Percentiles rank a stretch among this genome's conserved stretches.
phyloP scores from a whole-genome alignment of 2,113 vertebrate species.

The Trogon surrucura region DNA sequence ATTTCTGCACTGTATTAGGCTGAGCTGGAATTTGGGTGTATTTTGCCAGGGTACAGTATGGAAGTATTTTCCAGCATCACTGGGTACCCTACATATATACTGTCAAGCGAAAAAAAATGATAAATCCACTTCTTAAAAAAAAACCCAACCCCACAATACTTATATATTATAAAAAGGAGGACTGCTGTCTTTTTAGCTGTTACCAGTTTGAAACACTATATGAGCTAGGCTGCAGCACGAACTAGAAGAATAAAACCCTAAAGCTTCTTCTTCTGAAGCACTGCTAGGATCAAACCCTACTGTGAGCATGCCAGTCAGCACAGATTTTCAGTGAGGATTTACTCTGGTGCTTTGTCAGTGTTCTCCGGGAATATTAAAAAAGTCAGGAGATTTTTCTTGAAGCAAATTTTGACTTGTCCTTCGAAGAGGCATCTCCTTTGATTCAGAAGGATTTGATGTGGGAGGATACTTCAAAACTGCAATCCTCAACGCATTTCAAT shows the following conservation, averaged over 20 bases:
- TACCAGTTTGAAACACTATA: neutral
- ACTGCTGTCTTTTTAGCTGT: neutral
- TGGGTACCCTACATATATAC: neutral
- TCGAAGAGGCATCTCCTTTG: neutral
- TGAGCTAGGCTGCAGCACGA: neutral
- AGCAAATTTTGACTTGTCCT: neutral
- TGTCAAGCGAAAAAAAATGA: neutral
- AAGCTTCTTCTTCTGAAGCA: neutral
- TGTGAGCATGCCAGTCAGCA: accelerated
- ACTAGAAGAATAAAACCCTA: neutral
- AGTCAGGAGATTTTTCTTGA: neutral
- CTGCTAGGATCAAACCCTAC: neutral
- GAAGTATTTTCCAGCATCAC: neutral
- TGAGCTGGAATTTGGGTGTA: neutral
- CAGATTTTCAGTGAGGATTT: neutral
- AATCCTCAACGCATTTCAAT: neutral
- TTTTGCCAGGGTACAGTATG: neutral
- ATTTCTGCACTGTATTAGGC: neutral
- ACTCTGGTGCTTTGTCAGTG: neutral
- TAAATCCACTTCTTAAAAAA: neutral
- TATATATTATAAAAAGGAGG: neutral
- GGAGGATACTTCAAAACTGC: neutral
- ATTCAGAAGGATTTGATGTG: neutral
- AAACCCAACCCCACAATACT: neutral
- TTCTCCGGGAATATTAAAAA: neutral